A percentile compares a stretch with the other conserved stretches of the same genome.
phyloP scores from a whole-genome alignment of 2,888 invertebrate genomes.

The Latheticus oryzae region DNA sequence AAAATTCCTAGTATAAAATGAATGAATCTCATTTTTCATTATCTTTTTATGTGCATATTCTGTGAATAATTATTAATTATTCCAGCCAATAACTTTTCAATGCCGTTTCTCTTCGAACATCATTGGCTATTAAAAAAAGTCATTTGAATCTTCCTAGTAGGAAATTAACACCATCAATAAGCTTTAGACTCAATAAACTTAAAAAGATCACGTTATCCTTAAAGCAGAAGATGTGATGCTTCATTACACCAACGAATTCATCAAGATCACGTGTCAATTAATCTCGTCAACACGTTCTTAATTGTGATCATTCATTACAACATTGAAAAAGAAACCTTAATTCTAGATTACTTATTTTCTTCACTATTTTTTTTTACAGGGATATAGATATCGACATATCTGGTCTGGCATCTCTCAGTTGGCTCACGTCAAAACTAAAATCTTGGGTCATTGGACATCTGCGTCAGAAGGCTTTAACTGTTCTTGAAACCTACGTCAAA shows the following conservation, averaged over 20 bases:
- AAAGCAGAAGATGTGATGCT: conserved; percentile 27
- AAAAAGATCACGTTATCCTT: conserved; percentile 19
- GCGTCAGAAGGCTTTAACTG: conserved; percentile 51
- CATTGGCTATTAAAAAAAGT: conserved; percentile 3
- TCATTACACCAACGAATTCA: conserved; percentile 39
- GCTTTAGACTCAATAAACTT: conserved; percentile 28
- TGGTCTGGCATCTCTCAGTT: conserved; percentile 60
- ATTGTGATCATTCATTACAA: conserved; percentile 34
- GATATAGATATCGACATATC: conserved; percentile 60
- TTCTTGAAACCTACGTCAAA: conserved; percentile 54
- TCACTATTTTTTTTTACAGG: conserved; percentile 52
- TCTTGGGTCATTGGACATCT: conserved; percentile 60
- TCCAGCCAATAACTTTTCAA: no score
- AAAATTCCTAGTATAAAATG: no score
- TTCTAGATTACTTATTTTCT: no score
- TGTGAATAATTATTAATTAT: no score
- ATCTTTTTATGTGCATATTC: no score
- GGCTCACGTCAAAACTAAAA: conserved; percentile 55
- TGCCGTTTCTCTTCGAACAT: background rate
- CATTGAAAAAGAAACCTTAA: conserved; percentile 15
- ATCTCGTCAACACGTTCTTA: conserved; percentile 22
- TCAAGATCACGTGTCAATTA: conserved; percentile 45
- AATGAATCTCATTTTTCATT: no score
- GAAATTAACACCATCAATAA: conserved; percentile 33
- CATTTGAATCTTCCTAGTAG: conserved; percentile 15